phyloP scores from a whole-genome alignment of 2,888 invertebrate species.

The Macrophya annulata region DNA sequence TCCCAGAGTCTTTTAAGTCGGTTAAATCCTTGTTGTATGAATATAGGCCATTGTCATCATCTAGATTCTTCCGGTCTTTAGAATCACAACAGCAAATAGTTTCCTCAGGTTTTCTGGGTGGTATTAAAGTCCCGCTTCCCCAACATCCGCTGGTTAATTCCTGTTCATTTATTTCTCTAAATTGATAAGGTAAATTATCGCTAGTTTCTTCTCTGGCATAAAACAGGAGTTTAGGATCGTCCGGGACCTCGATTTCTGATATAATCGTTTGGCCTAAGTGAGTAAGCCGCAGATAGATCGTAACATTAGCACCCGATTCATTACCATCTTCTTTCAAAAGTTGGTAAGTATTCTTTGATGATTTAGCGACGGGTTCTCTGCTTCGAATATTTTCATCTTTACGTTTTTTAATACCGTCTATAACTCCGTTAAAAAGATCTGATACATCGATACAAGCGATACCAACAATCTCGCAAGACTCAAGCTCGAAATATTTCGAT shows the following conservation, averaged over 20 bases:
- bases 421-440: slow-evolving; percentile 71
- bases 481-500: slow-evolving; percentile 69
- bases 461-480: slow-evolving; percentile 66
- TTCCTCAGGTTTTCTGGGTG: slow-evolving; percentile 55
- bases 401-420: slow-evolving; percentile 69
- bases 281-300: slow-evolving; percentile 71
- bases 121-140: slow-evolving; percentile 62
- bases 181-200: slow-evolving; percentile 68
- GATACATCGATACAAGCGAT: slow-evolving; percentile 65
- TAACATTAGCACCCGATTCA: slow-evolving; percentile 63
- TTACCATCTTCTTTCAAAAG: slow-evolving; percentile 64
- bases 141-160: slow-evolving; percentile 64
- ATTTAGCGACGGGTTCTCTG: slow-evolving; percentile 71
- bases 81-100: slow-evolving; percentile 61
- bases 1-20: background rate
- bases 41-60: no score
- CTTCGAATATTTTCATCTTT: slow-evolving; percentile 62
- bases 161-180: slow-evolving; percentile 64
- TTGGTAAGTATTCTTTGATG: slow-evolving; percentile 67
- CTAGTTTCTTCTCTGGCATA: slow-evolving; percentile 70
- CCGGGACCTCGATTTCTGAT: slow-evolving; percentile 69
- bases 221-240: slow-evolving; percentile 61
- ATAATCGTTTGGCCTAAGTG: slow-evolving; percentile 71
- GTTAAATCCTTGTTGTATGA: slow-evolving; percentile 1
- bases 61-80: background rate